Percentiles rank a stretch among this genome's conserved stretches.
Conservation (phyloP, 2,888 invertebrate genomes). For the Urechis unicinctus region DNA sequence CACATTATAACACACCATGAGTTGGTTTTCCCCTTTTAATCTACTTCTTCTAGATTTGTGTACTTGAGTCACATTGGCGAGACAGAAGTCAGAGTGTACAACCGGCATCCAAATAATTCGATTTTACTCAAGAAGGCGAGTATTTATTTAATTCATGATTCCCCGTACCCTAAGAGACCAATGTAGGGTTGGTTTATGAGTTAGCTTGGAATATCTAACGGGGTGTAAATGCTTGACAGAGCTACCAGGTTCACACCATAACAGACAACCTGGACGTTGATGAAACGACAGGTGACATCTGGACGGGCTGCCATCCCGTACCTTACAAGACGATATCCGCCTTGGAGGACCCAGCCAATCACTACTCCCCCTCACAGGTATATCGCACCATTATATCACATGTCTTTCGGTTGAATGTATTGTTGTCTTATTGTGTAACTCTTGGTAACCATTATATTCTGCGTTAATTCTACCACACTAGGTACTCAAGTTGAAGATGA, state of each 20-base stretch:
- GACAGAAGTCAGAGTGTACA: not conserved
- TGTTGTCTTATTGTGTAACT: too few species aligned
- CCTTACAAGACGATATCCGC: not conserved
- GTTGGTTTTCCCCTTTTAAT: too few species aligned
- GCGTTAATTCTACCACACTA: not conserved
- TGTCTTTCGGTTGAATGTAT: too few species aligned
- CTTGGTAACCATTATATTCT: too few species aligned
- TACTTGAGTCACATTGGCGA: not conserved
- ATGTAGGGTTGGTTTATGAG: too few species aligned
- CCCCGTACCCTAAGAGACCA: too few species aligned
- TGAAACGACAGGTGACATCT: not conserved
- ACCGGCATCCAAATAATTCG: not conserved
- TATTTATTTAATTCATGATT: too few species aligned
- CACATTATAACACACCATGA: too few species aligned
- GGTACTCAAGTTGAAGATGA: not conserved
- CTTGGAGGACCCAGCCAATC: not conserved
- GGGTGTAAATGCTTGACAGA: too few species aligned
- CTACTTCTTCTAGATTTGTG: too few species aligned
- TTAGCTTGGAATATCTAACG: too few species aligned
- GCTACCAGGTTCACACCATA: not conserved
- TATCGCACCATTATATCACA: not conserved
- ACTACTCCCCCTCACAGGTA: not conserved
- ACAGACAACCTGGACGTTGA: not conserved
- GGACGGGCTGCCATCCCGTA: not conserved
- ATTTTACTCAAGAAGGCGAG: not conserved